Base-by-base conservation (phyloP, 1,140 invertebrate species). In the Drosophila bipectinata region DNA sequence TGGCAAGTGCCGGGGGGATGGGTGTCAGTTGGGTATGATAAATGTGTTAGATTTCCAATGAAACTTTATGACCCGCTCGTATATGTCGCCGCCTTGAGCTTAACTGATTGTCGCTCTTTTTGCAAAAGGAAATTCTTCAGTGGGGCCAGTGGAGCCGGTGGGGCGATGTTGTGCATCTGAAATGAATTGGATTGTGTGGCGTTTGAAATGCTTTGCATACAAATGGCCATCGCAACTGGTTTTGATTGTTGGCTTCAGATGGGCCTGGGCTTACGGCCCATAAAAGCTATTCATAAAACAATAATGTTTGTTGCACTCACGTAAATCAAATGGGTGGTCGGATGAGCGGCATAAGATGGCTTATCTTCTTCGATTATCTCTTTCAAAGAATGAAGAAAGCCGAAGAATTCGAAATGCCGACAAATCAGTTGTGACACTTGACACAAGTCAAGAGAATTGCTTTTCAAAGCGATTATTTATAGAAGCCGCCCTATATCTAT, bases 1-100 rank as follows among this genome's bases (percentile, higher is more conserved):
- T 81, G 81, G 41, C 14, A 45, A 48, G 47, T 55, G 55, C 41
- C 41, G 48, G 21, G 28, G 26, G 28, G 37, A 24, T 47, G 63
- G 64, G 66, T 57, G 59, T 61, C 51, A 34, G 52, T 55, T 55
- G 71, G 39, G 64, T 52, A 62, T 88, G 78, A 87, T 87, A 75
- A 88, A 87, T 87, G 78, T 79, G 74, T 88, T 82, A 88, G 82
- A 87, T 82, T 87, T 87, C 82, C 82, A 88, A 88, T 82, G 82
- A 87, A 87, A 78, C 82, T 81, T 82, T 66, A 82, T 88, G 58
- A 55, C 56, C 72, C 37, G 45, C 45, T 37, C 54, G 30, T 64
- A 61, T 64, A 54, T 63, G 56, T 83, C 73, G 79, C 66, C 69
- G 53, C 59, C 68, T 56, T 41, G 24, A 41, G 75, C 76, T 53